These are phyloP conservation scores for Porphyrio hochstetteri DNA, from an alignment of 2,113 vertebrate species.

Conservation along the genomic window DNA sequence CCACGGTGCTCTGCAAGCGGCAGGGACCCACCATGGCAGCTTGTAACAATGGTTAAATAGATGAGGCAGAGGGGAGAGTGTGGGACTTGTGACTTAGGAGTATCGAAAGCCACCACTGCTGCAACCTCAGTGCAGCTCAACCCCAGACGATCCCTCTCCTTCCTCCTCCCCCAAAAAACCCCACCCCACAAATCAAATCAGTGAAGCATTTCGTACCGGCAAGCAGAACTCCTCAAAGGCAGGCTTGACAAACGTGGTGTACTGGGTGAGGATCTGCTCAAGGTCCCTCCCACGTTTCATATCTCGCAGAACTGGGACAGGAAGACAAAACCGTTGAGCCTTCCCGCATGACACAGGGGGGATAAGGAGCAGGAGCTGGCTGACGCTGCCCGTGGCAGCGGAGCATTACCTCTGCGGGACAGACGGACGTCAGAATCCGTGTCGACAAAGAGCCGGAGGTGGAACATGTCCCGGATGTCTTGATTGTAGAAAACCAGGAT, in stretches of 20 bases:
- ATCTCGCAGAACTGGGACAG: constrained; percentile 86
- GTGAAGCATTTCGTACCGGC: constrained; percentile 70
- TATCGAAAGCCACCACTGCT: background rate
- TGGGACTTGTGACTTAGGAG: background rate
- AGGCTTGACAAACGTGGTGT: constrained; percentile 96
- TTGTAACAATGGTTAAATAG: background rate
- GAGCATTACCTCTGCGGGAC: constrained; percentile 86
- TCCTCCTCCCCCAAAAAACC: background rate
- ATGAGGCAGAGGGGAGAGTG: background rate
- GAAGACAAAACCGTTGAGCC: background rate
- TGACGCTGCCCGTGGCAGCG: accelerated
- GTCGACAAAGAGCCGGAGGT: constrained; percentile 97
- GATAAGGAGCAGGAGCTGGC: accelerated
- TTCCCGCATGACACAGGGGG: accelerated
- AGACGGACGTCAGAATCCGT: constrained; percentile 93
- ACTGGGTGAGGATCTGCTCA: constrained; percentile 95
- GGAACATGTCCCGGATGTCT: constrained; percentile 95
- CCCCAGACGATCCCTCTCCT: background rate
- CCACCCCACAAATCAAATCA: background rate
- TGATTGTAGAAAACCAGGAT: constrained; percentile 96
- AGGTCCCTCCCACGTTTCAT: constrained; percentile 93
- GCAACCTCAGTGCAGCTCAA: background rate
- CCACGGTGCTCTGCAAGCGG: background rate
- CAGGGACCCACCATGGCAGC: background rate
- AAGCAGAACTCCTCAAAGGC: constrained; percentile 98